A percentile compares a stretch with the other conserved stretches of the same genome.
phyloP scores from a whole-genome alignment of 2,888 invertebrate genomes.

The Heliconius cydno region DNA sequence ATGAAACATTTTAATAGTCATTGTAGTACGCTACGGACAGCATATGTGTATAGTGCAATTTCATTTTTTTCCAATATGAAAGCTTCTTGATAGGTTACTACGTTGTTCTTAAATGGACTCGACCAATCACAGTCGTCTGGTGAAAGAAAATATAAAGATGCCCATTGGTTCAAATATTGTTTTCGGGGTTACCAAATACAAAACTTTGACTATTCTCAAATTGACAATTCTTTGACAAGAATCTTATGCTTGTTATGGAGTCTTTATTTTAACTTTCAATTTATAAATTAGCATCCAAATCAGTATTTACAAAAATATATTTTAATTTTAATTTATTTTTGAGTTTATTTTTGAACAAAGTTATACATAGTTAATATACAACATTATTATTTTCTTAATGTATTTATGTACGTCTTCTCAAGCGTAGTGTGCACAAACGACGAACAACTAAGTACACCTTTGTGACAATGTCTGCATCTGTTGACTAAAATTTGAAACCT shows the following conservation, averaged over 20 bases:
- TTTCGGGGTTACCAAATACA: constrained; percentile 43
- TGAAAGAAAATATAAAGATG: constrained; percentile 1
- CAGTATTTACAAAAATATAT: not conserved
- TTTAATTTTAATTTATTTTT: not conserved
- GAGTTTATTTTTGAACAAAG: not conserved
- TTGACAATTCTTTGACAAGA: constrained; percentile 55
- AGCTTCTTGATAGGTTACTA: constrained; percentile 45
- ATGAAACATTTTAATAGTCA: constrained; percentile 25
- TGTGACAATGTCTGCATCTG: constrained; percentile 83
- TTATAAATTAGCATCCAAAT: not conserved
- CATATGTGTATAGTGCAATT: constrained; percentile 31
- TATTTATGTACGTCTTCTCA: constrained; percentile 48
- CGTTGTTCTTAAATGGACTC: constrained; percentile 13
- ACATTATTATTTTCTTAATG: constrained; percentile 14
- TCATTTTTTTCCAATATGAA: constrained; percentile 29
- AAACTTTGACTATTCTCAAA: constrained; percentile 35
- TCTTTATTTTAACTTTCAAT: constrained; percentile 19
- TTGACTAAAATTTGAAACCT: constrained; percentile 84
- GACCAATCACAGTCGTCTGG: constrained; percentile 37
- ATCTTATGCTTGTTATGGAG: constrained; percentile 56
- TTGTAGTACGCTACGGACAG: constrained; percentile 29
- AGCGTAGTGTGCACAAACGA: constrained; percentile 63
- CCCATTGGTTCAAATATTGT: constrained; percentile 46
- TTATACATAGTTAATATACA: not conserved
- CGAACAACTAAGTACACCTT: constrained; percentile 69